Evolutionary conservation across 2,797 vertebrate genomes (phyloP), one percentile per base, ranked within the genome.

Genomic region (Octomys mimax): DNA sequence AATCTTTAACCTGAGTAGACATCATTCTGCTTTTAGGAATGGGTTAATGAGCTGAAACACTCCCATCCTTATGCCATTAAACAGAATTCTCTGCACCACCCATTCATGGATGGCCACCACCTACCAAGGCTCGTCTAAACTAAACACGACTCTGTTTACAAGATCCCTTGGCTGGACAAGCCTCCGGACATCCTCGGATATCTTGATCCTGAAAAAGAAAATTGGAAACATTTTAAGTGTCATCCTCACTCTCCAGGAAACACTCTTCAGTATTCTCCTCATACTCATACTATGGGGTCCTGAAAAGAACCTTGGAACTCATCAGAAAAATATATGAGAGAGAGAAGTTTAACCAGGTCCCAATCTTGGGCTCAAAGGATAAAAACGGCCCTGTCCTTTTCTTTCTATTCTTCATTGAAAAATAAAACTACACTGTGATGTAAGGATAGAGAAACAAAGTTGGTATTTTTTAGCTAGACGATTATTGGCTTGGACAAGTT

Each of bases 121-220:
- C 84, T 98, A 99, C 99, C 99, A 98, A 97, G 97, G 97, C 92
- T 99, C 98, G 3, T 99, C 99, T 93, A 99, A 94, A 98, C 99
- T 99, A 98, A 99, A 99, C 88, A 99, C 99, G 2, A 99, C 99
- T 97, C 98, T 98, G 96, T 99, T 99, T 77, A 99, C 98, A 93
- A 99, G 95, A 95, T 99, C 99, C 26, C 95, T 97, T 0, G 99
- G 98, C 77, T 98, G 98, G 86, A 99, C 97, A 54, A 99, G 97
- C 71, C 99, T 99, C 18, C 96, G 98, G 95, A 99, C 19, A 73
- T 99, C 99, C 95, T 99, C 99, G 26, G 99, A 96, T 83, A 99
- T 99, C 98, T 99, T 99, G 95, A 99, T 98, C 95, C 99, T 99
- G 97, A 22, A 95, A 97, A 77, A 85, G 46, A 92, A 68, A 91